A percentile compares a stretch with the other conserved stretches of the same genome.
Conservation (phyloP, 2,113 vertebrate genomes). For the Brachypodius melanocephalos region DNA sequence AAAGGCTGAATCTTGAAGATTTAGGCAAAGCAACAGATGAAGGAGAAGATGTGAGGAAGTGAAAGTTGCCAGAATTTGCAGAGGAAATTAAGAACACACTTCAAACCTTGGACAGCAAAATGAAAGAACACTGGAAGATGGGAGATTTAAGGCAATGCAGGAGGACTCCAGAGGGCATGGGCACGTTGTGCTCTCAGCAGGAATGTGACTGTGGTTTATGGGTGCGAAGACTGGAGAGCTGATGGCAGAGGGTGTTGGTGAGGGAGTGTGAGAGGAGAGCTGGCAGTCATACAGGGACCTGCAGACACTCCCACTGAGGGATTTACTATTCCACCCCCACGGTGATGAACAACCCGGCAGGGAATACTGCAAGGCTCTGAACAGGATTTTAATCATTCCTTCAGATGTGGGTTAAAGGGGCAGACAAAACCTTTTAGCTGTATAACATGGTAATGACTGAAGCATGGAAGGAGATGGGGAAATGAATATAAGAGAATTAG, state of each 20-base stretch:
- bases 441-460: background rate
- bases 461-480: background rate
- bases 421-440: background rate
- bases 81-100: background rate
- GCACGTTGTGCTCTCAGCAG: background rate
- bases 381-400: background rate
- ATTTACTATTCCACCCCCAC: background rate
- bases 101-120: background rate
- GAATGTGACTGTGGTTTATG: background rate
- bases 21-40: background rate
- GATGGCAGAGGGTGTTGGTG: background rate
- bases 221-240: background rate
- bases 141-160: background rate
- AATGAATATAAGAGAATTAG: background rate
- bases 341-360: background rate
- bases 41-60: background rate
- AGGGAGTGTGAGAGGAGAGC: background rate
- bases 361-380: background rate
- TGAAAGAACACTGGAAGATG: background rate
- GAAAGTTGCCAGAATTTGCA: background rate
- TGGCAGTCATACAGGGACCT: background rate
- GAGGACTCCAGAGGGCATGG: background rate
- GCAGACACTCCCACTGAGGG: background rate
- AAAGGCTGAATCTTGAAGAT: background rate
- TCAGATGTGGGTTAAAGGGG: background rate